phyloP scores from a whole-genome alignment of 2,113 vertebrate genomes.

The Furnarius figulus region DNA sequence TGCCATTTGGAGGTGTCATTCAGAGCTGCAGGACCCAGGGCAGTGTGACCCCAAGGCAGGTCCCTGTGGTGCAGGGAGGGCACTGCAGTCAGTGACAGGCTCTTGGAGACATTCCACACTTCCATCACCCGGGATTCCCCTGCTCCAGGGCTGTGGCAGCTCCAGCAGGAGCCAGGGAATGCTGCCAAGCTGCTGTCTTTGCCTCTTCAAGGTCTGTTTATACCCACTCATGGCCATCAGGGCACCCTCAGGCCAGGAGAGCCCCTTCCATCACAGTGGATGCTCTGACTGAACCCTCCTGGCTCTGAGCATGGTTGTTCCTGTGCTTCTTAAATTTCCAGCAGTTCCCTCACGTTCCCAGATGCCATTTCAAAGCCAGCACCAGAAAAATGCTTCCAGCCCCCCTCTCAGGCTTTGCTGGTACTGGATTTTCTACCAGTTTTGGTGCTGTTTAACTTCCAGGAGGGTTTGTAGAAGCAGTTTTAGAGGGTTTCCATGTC shows the following conservation, averaged over 20 bases:
- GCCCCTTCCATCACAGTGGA: not conserved
- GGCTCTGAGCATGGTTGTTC: not conserved
- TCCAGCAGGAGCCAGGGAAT: not conserved
- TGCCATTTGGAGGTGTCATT: not conserved
- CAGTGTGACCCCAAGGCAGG: not conserved
- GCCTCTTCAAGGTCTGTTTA: slow-evolving; percentile 16
- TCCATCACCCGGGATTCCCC: not conserved
- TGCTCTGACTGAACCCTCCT: not conserved
- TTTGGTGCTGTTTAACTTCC: not conserved
- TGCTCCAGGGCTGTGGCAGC: not conserved
- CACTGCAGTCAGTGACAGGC: not conserved
- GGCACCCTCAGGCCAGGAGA: not conserved
- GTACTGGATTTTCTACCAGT: not conserved
- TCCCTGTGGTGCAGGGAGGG: not conserved
- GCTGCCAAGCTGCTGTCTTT: slow-evolving; percentile 29
- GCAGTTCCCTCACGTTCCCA: not conserved
- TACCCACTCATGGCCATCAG: not conserved
- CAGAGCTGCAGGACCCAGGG: not conserved
- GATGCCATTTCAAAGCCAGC: not conserved
- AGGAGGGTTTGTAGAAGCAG: not conserved
- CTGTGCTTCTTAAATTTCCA: not conserved
- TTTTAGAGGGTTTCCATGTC: not conserved
- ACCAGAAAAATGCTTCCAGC: not conserved
- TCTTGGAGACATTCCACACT: not conserved
- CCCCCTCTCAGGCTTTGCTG: not conserved